Conservation (phyloP, 2,888 invertebrate genomes). For the Drosophila atripex region DNA sequence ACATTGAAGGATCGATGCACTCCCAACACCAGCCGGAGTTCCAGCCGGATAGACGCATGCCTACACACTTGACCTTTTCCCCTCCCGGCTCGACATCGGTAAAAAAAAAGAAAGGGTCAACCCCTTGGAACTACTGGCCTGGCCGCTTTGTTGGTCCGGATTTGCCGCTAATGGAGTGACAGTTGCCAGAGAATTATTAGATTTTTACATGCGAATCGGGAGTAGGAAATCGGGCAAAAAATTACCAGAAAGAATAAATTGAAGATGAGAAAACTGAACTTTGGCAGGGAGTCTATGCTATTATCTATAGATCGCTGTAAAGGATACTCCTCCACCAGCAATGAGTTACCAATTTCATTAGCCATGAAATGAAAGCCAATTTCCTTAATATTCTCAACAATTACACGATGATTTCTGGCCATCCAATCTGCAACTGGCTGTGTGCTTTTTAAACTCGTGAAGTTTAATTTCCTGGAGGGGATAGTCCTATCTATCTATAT, state of each 20-base stretch:
- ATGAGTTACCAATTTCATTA: neutral
- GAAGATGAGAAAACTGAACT: too few species aligned
- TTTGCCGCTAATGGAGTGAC: constrained; percentile 74
- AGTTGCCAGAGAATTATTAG: constrained; percentile 74
- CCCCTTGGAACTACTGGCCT: neutral
- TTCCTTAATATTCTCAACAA: constrained; percentile 63
- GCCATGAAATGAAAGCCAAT: constrained; percentile 42
- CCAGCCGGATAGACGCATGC: constrained; percentile 17
- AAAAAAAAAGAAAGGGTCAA: neutral
- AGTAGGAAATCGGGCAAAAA: too few species aligned
- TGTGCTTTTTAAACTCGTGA: constrained; percentile 63
- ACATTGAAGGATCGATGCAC: constrained; percentile 61
- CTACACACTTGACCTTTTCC: constrained; percentile 26
- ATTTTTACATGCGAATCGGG: constrained; percentile 68
- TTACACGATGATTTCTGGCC: constrained; percentile 46
- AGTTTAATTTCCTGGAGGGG: constrained; percentile 73
- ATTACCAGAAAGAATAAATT: too few species aligned
- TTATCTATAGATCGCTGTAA: too few species aligned
- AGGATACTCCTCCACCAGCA: neutral
- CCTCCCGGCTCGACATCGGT: neutral
- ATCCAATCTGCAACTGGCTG: neutral
- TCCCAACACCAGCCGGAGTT: constrained; percentile 11
- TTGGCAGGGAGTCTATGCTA: neutral
- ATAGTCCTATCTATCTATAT: neutral
- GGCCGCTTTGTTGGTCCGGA: constrained; percentile 11